These are phyloP conservation scores for Umimayanthus chanpuru DNA, from an alignment of 92 coral and sea anemone species.

Conservation along the genomic window DNA sequence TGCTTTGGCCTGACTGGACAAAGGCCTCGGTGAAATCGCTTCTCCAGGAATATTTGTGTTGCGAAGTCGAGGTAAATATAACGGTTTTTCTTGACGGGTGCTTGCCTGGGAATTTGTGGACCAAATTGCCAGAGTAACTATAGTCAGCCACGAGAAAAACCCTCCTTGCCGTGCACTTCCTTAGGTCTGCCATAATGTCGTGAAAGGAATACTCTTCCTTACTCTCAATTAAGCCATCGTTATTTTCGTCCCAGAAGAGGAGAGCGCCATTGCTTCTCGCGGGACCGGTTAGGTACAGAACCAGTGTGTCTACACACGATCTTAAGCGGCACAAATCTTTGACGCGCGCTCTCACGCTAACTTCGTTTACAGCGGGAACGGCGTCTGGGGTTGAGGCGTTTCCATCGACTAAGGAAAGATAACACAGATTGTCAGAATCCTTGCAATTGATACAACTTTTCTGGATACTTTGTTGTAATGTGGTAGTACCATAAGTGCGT, in stretches of 20 bases:
- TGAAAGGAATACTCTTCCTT: conserved; percentile 74
- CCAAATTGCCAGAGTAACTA: conserved; percentile 88
- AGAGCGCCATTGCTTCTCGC: conserved; percentile 90
- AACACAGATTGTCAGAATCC: neutral
- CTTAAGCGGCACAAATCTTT: conserved; percentile 61
- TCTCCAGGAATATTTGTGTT: conserved; percentile 69
- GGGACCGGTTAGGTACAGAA: conserved; percentile 89
- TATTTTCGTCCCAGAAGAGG: conserved; percentile 86
- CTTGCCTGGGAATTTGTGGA: conserved; percentile 58
- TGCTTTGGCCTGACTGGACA: conserved; percentile 51
- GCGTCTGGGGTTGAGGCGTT: conserved; percentile 67
- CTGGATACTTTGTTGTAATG: too few species aligned
- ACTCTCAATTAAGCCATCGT: conserved; percentile 77
- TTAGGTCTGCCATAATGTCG: conserved; percentile 79
- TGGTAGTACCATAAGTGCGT: too few species aligned
- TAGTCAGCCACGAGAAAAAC: conserved; percentile 89
- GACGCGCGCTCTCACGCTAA: conserved; percentile 68
- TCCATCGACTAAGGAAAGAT: conserved; percentile 71
- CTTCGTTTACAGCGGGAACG: conserved; percentile 67
- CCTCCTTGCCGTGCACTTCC: conserved; percentile 79
- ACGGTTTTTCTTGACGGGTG: conserved; percentile 48
- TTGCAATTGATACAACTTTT: neutral
- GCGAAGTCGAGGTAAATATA: conserved; percentile 63
- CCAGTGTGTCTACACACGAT: conserved; percentile 80
- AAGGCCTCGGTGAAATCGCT: conserved; percentile 70